Evolutionary conservation across 2,113 vertebrate genomes (phyloP).

Genomic region (Dryoscopus gambensis): DNA sequence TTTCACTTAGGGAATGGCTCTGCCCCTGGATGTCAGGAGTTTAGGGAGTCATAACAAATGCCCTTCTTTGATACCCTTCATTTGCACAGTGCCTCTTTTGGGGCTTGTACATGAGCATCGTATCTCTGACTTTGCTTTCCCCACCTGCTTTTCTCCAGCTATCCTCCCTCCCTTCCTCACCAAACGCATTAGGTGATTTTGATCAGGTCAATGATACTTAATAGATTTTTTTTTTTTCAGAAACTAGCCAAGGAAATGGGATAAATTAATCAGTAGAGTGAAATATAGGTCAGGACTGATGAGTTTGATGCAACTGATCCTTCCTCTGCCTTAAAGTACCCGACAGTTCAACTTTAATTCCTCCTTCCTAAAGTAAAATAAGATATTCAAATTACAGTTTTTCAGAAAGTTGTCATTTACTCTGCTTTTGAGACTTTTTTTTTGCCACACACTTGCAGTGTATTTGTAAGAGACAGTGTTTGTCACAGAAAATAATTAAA

Average conservation of each 20-base stretch:
- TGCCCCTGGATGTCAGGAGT: neutral
- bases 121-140: neutral
- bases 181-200: neutral
- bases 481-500: neutral
- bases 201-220: slow-evolving; percentile 38
- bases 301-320: slow-evolving; percentile 62
- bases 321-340: slow-evolving; percentile 31
- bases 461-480: neutral
- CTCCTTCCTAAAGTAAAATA: slow-evolving; percentile 11
- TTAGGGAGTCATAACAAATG: slow-evolving; percentile 33
- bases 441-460: neutral
- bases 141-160: slow-evolving; percentile 30
- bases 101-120: neutral
- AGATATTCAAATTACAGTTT: neutral
- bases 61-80: neutral
- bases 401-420: slow-evolving; percentile 13
- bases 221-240: slow-evolving; percentile 14
- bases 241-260: slow-evolving; percentile 46
- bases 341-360: slow-evolving; percentile 35
- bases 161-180: neutral
- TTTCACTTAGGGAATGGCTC: slow-evolving; percentile 3
- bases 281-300: slow-evolving; percentile 66
- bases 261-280: slow-evolving; percentile 55
- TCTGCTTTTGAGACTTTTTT: neutral
- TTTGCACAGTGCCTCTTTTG: slow-evolving; percentile 14